Base-by-base conservation (phyloP, 1,140 invertebrate species). In the Drosophila micromelanica region DNA sequence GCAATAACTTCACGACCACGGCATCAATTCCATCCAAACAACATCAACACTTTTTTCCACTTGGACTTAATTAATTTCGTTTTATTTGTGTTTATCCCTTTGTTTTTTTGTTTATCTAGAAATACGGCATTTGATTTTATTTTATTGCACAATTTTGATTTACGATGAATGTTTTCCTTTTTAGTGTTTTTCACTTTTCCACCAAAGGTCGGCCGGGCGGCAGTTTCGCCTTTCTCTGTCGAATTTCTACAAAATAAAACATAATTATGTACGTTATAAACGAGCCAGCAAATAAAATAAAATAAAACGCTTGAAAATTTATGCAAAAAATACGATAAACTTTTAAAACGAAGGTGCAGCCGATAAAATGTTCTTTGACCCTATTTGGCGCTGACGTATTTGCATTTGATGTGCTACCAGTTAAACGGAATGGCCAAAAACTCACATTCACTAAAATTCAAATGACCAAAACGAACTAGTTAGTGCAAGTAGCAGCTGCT, bases 131-230 rank as follows among this genome's bases (percentile, higher is more conserved):
- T 67, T 40, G 23, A 12, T 67, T 67, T 46, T 40, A 35, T 64
- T 76, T 85, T 86, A 82, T 82, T 82, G 78, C 75, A 82, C 75
- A 61, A 37, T 70, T 64, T 70, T 69, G 17, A 64, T 69, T 61
- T 52, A 59, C 46, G 78, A 72, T 67, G 72, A 45, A 60, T 60
- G 59, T 62, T 64, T 40, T 48, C 43, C 32, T 20, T 78, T 76
- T 62, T 68, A 75, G 71, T 72, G 67, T 76, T 86, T 87, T 78
- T 82, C 78, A 82, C 78, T 78, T 87, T 87, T 74, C 48, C 60
- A 51, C 12, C 51, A 56, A 37, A 43, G 45, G 59, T 62, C 15
- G 11, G 42, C 13, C 7, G 8, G 15, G 37, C 37, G 35, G 27
- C 15, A 35, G 13, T 17, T 35, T 55, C 38, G 48, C 62, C 62